Base-by-base conservation (phyloP, 2,888 invertebrate genomes). In the Patella depressa region DNA sequence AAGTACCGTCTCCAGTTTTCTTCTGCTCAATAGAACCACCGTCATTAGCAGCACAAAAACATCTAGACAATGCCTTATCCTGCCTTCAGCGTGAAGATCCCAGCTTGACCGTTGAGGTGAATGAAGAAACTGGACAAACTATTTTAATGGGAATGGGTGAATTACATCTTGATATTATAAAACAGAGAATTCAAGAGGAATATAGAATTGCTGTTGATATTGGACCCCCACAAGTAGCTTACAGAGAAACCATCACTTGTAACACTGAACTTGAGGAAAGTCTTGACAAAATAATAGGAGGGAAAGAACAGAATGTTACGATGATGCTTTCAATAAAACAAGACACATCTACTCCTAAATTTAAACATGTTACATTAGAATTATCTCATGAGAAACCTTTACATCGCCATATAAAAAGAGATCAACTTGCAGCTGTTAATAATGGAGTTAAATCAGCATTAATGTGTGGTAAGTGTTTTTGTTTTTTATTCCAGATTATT, bases 1-100 rank as follows among this genome's bases (percentile, higher is more conserved):
- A 93, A 71, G 92, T 97, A 79, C 98, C 98, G 0, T 96, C 97
- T 88, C 98, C 99, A 0, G 99, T 99, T 0, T 99, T 98, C 92
- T 96, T 98, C 89, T 98, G 99, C 91, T 96, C 97, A 1, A 95
- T 99, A 82, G 99, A 99, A 92, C 96, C 98, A 0, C 96, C 97
- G 0, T 96, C 96, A 85, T 89, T 95, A 85, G 93, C 95, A 0
- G 93, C 94, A 79, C 97, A 97, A 92, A 92, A 92, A 71, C 93
- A 94, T 0, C 92, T 98, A 86, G 98, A 98, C 84, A 92, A 93
- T 17, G 98, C 98, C 0, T 93, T 99, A 45, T 93, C 92, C 5
- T 95, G 96, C 90, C 92, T 99, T 75, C 94, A 95, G 90, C 93
- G 96, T 19, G 98, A 98, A 92, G 98, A 98, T 93, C 98, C 99